phyloP scores from a whole-genome alignment of 30 jellyfish, hydroid and myxozoan species.

The Turritopsis rubra region DNA sequence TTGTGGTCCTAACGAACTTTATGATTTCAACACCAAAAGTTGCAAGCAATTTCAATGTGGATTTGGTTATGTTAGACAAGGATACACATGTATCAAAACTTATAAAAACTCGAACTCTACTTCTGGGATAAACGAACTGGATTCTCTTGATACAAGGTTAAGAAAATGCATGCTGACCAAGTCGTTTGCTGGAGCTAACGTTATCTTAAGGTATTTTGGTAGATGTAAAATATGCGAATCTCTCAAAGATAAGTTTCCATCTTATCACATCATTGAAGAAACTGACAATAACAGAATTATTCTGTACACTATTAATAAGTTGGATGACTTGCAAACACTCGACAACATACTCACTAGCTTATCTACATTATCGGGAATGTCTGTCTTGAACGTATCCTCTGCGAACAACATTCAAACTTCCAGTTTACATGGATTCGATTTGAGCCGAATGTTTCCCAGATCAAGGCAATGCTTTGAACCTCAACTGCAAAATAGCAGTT shows the following conservation, averaged over 20 bases:
- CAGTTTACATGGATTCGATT: background rate
- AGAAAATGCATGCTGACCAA: background rate
- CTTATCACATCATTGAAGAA: background rate
- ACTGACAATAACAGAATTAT: background rate
- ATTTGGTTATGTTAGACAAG: background rate
- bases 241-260: background rate
- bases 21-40: background rate
- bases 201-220: background rate
- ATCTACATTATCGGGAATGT: background rate
- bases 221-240: background rate
- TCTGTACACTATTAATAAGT: background rate
- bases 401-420: background rate
- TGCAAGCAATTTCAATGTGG: background rate
- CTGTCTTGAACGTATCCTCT: background rate
- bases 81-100: background rate
- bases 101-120: background rate
- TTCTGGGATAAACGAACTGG: background rate
- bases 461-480: background rate
- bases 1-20: background rate
- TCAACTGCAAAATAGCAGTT: background rate
- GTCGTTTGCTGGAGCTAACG: background rate
- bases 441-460: background rate
- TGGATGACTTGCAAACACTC: background rate
- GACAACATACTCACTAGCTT: background rate
- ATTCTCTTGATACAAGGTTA: background rate